phyloP scores from a whole-genome alignment of 2,888 invertebrate genomes.

The Physocephala rufipes region DNA sequence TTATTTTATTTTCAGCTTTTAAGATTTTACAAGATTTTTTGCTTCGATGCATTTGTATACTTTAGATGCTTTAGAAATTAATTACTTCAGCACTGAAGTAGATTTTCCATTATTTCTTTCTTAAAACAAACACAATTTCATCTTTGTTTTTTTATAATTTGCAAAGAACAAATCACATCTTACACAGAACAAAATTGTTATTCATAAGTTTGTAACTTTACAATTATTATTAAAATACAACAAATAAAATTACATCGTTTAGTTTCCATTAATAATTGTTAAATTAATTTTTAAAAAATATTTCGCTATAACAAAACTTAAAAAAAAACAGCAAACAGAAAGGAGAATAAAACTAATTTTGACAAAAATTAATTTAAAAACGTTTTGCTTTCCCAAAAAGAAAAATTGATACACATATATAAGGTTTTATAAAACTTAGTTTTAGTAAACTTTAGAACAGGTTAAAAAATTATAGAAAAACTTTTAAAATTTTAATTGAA shows the following conservation, averaged over 20 bases:
- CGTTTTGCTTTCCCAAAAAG: conserved; percentile 62
- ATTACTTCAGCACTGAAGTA: conserved; percentile 19
- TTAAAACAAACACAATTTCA: conserved; percentile 29
- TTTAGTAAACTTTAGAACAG: conserved; percentile 33
- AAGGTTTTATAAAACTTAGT: not conserved
- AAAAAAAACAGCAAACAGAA: conserved; percentile 53
- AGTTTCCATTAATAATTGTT: conserved; percentile 15
- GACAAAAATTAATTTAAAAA: conserved; percentile 55
- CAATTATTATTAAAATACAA: conserved; percentile 35
- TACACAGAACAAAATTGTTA: not conserved
- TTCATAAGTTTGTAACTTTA: conserved; percentile 4
- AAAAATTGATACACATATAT: conserved; percentile 41
- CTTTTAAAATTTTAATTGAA: too few species aligned
- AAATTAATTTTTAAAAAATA: conserved; percentile 44
- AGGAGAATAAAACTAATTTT: conserved; percentile 52
- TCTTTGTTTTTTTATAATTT: not conserved
- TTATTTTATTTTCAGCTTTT: conserved; percentile 28
- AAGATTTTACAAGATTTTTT: conserved; percentile 29
- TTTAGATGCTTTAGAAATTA: not conserved
- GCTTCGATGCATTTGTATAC: conserved; percentile 14
- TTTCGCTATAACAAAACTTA: conserved; percentile 60
- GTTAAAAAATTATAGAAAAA: conserved; percentile 19
- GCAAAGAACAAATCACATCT: not conserved
- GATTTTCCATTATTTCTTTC: conserved; percentile 7
- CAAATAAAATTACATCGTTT: conserved; percentile 6